Evolutionary conservation across 2,888 invertebrate genomes (phyloP).

Genomic region (Pammene aurita): DNA sequence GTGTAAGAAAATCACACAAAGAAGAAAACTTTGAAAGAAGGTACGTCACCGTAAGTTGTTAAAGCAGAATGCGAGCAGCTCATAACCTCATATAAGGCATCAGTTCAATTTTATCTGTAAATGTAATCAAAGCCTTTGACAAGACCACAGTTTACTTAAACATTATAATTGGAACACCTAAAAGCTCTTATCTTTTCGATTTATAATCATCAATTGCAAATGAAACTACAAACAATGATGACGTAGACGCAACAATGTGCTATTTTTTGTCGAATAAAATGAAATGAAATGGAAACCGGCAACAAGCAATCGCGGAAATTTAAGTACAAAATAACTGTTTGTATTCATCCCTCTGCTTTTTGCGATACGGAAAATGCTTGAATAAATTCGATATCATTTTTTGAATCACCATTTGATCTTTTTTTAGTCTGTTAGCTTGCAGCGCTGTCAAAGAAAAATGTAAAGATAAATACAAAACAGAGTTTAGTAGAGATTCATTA

Average conservation of each 20-base stretch:
- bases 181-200: no score
- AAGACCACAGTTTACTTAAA: no score
- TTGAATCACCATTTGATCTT: slow-evolving; percentile 5
- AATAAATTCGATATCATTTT: slow-evolving; percentile 6
- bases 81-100: no score
- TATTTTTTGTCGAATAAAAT: not conserved
- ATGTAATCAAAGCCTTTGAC: no score
- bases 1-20: no score
- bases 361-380: not conserved
- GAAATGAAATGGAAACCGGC: slow-evolving; percentile 9
- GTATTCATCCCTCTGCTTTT: slow-evolving; percentile 7
- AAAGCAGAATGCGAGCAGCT: no score
- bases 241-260: not conserved
- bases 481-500: not conserved
- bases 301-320: slow-evolving; percentile 1
- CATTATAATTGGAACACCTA: no score
- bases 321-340: slow-evolving; percentile 24
- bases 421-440: not conserved
- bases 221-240: not conserved
- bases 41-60: no score
- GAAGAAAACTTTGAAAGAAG: no score
- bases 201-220: no score
- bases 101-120: no score
- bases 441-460: not conserved
- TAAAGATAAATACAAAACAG: not conserved